Evolutionary conservation across 2,113 vertebrate genomes (phyloP).

Genomic region (Aythya baeri): DNA sequence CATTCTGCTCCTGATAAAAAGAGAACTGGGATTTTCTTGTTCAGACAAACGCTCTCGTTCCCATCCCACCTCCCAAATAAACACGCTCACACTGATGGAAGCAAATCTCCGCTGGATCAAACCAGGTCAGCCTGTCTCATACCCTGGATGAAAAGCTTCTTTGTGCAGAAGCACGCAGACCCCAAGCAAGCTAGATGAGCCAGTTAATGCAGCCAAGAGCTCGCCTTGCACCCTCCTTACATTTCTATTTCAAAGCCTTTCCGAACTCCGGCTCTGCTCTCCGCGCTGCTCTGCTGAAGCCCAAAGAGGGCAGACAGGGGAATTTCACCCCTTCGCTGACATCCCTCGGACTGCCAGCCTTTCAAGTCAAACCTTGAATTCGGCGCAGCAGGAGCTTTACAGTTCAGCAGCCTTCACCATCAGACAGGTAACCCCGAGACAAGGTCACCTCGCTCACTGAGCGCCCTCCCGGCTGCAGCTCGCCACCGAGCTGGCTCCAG

Average conservation of each 20-base stretch:
- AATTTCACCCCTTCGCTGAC: background rate
- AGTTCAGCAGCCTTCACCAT: background rate
- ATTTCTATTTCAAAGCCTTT: slow-evolving; percentile 2
- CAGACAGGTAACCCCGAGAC: background rate
- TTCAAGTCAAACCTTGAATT: background rate
- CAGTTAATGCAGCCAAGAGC: slow-evolving; percentile 29
- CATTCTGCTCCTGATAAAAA: background rate
- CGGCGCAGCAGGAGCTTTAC: background rate
- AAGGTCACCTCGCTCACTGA: background rate
- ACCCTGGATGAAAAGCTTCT: slow-evolving; percentile 40
- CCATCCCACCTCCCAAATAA: background rate
- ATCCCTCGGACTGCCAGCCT: background rate
- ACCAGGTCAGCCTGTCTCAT: slow-evolving; percentile 51
- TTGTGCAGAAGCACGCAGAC: slow-evolving; percentile 59
- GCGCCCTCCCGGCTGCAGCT: background rate
- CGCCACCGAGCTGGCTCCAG: background rate
- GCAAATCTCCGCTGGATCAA: slow-evolving; percentile 16
- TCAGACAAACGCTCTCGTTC: background rate
- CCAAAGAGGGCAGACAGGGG: background rate
- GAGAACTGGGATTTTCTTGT: background rate
- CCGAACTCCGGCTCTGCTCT: background rate
- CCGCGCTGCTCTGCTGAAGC: background rate
- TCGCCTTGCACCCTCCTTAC: background rate
- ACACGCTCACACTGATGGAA: background rate
- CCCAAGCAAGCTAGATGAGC: slow-evolving; percentile 1